Evolutionary conservation across 2,888 invertebrate species (phyloP).

Genomic region (Drosophila formosana): DNA sequence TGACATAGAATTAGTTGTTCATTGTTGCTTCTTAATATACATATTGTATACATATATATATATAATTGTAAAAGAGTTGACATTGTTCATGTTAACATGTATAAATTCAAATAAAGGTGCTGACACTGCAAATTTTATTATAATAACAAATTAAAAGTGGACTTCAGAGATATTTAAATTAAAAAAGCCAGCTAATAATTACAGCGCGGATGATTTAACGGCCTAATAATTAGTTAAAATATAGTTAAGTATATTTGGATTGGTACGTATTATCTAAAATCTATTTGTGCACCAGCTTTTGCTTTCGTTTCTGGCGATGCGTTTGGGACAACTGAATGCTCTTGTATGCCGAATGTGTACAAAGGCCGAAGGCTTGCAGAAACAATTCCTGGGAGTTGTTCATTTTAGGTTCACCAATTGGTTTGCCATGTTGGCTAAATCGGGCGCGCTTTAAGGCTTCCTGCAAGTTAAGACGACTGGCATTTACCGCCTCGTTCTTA

Average conservation of each 20-base stretch:
- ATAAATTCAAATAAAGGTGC: too few relatives aligned
- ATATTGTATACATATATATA: not conserved
- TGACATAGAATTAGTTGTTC: not conserved
- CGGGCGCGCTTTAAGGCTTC: constrained; percentile 55
- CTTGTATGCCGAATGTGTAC: constrained; percentile 52
- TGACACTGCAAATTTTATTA: not conserved
- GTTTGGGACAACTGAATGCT: constrained; percentile 24
- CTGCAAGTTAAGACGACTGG: constrained; percentile 62
- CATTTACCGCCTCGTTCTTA: constrained; percentile 31
- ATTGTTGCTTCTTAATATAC: too few relatives aligned
- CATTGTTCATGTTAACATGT: not conserved
- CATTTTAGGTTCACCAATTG: constrained; percentile 4
- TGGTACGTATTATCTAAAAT: not conserved
- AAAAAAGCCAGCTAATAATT: not conserved
- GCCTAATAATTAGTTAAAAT: not conserved
- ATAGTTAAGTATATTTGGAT: not conserved
- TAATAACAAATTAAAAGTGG: not conserved
- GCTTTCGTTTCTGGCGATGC: constrained; percentile 14
- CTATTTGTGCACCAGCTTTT: constrained; percentile 18
- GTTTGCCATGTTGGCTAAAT: constrained; percentile 9
- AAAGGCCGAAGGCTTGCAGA: constrained; percentile 56
- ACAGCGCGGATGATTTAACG: not conserved
- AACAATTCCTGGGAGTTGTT: constrained; percentile 49
- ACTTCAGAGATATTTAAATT: constrained; percentile 6
- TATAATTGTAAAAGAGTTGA: not conserved